Conservation (phyloP, 2,888 invertebrate genomes). For the Nesidiocoris tenuis region DNA sequence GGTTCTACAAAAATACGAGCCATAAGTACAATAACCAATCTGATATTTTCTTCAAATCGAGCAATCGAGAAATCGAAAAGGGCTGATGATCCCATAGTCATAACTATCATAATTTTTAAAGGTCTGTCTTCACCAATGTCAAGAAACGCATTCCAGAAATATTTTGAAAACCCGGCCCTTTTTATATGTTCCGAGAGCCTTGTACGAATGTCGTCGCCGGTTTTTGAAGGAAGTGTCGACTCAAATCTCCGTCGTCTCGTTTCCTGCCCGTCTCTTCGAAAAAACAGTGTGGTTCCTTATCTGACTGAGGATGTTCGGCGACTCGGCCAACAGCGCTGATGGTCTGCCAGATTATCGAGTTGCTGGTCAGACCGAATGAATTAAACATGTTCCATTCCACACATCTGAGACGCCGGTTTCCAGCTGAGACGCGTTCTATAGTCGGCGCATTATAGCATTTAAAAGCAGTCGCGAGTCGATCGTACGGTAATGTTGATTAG, state of each 20-base stretch:
- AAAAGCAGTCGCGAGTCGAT: neutral
- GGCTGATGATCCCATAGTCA: too few relatives aligned
- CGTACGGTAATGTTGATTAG: neutral
- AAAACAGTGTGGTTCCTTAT: neutral
- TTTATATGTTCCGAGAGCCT: too few relatives aligned
- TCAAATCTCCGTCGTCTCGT: neutral
- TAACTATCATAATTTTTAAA: too few relatives aligned
- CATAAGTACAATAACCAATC: too few relatives aligned
- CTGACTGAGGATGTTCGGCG: neutral
- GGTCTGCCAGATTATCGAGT: neutral
- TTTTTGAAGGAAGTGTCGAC: neutral
- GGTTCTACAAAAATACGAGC: too few relatives aligned
- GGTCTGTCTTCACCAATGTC: too few relatives aligned
- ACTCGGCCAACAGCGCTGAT: neutral
- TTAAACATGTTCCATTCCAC: neutral
- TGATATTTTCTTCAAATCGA: too few relatives aligned
- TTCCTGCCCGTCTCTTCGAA: neutral
- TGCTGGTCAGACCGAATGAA: neutral
- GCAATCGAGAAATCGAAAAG: too few relatives aligned
- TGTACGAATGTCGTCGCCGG: neutral
- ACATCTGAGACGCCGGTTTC: neutral
- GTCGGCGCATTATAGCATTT: neutral
- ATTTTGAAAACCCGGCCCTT: too few relatives aligned
- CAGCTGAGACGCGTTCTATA: neutral
- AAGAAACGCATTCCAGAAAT: too few relatives aligned